These are phyloP conservation scores for Apis florea DNA, from an alignment of 1,140 invertebrate species.

Conservation along the genomic window DNA sequence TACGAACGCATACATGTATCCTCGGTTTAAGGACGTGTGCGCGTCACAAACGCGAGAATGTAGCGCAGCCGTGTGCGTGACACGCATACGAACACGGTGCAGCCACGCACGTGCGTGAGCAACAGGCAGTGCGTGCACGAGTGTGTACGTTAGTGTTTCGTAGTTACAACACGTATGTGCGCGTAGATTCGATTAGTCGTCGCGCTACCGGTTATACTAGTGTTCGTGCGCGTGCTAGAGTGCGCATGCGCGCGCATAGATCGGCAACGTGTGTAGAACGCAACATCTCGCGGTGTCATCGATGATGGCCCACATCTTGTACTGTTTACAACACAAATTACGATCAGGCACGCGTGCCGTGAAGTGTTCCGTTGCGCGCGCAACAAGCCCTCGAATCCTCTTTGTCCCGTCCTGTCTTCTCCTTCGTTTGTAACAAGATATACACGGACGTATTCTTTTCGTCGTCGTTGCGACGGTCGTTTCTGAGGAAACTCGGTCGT, in stretches of 20 bases:
- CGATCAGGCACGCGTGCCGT: slow-evolving; percentile 23
- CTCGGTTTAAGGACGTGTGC: slow-evolving; percentile 59
- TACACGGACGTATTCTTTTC: neutral
- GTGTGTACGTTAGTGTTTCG: slow-evolving; percentile 17
- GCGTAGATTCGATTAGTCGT: neutral
- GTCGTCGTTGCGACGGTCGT: neutral
- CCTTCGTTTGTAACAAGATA: too few species aligned
- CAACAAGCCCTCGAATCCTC: neutral
- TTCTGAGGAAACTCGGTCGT: slow-evolving; percentile 19
- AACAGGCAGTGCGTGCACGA: neutral
- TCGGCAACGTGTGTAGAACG: neutral
- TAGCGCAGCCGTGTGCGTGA: slow-evolving; percentile 36
- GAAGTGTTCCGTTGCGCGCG: slow-evolving; percentile 2
- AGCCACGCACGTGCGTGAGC: too few species aligned
- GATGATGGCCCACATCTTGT: slow-evolving; percentile 45
- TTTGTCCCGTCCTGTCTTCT: neutral
- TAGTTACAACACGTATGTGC: neutral
- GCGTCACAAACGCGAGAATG: slow-evolving; percentile 45
- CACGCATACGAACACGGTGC: slow-evolving; percentile 30
- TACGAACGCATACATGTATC: slow-evolving; percentile 30
- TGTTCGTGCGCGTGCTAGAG: neutral
- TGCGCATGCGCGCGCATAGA: neutral
- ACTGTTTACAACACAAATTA: slow-evolving; percentile 52
- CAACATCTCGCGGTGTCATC: slow-evolving; percentile 36
- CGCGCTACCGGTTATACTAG: too few species aligned